A percentile compares a stretch with the other conserved stretches of the same genome.
These are phyloP conservation scores for Lottia gigantea DNA, from an alignment of 2,888 invertebrate species.

Conservation along the genomic window DNA sequence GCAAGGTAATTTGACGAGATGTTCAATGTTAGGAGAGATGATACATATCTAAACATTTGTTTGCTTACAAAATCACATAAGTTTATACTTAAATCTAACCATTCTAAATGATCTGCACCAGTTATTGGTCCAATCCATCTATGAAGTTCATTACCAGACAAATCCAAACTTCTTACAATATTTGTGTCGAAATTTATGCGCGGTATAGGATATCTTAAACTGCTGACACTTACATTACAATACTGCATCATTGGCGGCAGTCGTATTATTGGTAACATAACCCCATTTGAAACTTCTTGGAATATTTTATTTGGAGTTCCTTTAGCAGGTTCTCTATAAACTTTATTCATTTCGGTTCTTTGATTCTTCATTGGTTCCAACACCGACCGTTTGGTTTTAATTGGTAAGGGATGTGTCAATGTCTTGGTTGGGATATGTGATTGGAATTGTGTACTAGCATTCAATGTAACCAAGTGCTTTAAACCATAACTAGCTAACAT, in stretches of 20 bases:
- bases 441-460: constrained; percentile 5
- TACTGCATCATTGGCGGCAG: neutral
- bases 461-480: neutral
- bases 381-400: neutral
- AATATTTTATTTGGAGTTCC: too few species aligned
- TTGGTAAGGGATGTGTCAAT: neutral
- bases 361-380: too few species aligned
- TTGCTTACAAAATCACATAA: constrained; percentile 14
- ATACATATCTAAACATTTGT: constrained; percentile 14
- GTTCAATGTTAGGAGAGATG: constrained; percentile 15
- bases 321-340: too few species aligned
- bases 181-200: constrained; percentile 14
- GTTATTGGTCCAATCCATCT: constrained; percentile 24
- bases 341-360: too few species aligned
- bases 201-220: neutral
- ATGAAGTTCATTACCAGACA: constrained; percentile 20
- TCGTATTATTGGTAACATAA: neutral
- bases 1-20: constrained; percentile 23
- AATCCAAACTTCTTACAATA: constrained; percentile 15
- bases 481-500: neutral
- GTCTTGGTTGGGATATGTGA: neutral
- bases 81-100: constrained; percentile 24
- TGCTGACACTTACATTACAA: constrained; percentile 8
- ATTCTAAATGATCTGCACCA: constrained; percentile 21
- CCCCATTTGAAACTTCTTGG: neutral